Conservation (phyloP, 64 coral and sea anemone genomes). For the Montipora capricornis region DNA sequence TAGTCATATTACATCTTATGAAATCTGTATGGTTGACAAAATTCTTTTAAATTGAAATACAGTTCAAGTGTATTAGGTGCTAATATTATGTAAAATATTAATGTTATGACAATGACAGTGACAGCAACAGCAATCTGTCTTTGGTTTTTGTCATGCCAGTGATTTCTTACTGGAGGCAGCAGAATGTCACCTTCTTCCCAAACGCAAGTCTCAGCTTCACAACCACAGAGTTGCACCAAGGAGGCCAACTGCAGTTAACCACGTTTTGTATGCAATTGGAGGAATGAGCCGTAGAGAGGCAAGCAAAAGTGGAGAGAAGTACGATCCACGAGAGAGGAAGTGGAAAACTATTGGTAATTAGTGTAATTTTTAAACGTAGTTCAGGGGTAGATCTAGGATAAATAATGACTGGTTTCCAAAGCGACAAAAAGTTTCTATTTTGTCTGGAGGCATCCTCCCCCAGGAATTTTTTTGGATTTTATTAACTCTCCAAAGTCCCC, state of each 20-base stretch:
- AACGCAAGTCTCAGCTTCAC: slow-evolving; percentile 80
- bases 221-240: slow-evolving; percentile 69
- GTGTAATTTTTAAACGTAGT: neutral
- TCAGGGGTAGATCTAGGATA: no score
- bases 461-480: no score
- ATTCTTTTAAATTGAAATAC: no score
- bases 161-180: slow-evolving; percentile 87
- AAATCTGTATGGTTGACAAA: no score
- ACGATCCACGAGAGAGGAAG: slow-evolving; percentile 95
- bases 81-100: no score
- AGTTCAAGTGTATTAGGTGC: neutral
- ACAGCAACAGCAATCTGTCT: neutral
- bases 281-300: slow-evolving; percentile 99
- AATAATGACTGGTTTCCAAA: no score
- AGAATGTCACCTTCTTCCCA: slow-evolving; percentile 77
- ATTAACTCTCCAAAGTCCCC: no score
- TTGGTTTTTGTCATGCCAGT: slow-evolving; percentile 29
- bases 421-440: no score
- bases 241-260: slow-evolving; percentile 76
- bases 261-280: slow-evolving; percentile 94
- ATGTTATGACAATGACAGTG: no score
- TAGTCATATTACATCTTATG: no score
- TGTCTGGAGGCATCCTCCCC: no score
- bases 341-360: slow-evolving; percentile 93
- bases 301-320: slow-evolving; percentile 98